Percentiles rank a stretch among this genome's conserved stretches.
Conservation (phyloP, 2,797 vertebrate genomes). For the Sebastes cheni region DNA sequence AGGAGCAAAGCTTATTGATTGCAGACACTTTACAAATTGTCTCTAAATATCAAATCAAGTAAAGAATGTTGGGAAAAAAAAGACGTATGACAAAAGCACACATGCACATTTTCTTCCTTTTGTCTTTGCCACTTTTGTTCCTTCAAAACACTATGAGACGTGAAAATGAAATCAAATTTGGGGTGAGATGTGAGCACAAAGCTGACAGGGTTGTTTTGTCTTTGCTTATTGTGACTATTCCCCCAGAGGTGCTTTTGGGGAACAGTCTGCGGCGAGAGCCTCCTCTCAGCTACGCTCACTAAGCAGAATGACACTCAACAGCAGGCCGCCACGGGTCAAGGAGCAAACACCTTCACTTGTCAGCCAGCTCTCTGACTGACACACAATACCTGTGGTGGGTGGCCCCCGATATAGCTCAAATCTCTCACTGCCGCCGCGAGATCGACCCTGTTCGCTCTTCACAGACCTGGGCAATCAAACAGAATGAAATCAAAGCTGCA, state of each 20-base stretch:
- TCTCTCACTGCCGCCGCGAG: constrained; percentile 11
- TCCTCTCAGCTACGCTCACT: constrained; percentile 41
- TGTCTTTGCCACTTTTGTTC: constrained; percentile 56
- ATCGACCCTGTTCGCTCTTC: constrained; percentile 29
- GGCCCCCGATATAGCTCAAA: constrained; percentile 34
- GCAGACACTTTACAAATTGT: constrained; percentile 14
- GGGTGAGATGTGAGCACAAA: constrained; percentile 31
- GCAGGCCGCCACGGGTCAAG: constrained; percentile 69
- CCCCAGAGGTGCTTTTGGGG: constrained; percentile 34
- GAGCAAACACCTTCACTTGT: constrained; percentile 74
- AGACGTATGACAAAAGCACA: neutral
- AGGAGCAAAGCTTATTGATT: constrained; percentile 12
- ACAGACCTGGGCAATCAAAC: constrained; percentile 38
- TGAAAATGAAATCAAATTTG: constrained; percentile 47
- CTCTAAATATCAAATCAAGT: constrained; percentile 31
- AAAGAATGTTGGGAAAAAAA: neutral
- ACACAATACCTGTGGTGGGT: constrained; percentile 55
- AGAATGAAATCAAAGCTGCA: constrained; percentile 31
- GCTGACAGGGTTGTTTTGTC: constrained; percentile 56
- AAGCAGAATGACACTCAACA: constrained; percentile 57
- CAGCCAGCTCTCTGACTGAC: constrained; percentile 64
- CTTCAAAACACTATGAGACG: constrained; percentile 16
- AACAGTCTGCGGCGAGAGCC: constrained; percentile 16
- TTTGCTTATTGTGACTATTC: constrained; percentile 40
- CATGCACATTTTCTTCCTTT: constrained; percentile 38